phyloP scores from a whole-genome alignment of 1,140 invertebrate species.

The Drusus annulatus region DNA sequence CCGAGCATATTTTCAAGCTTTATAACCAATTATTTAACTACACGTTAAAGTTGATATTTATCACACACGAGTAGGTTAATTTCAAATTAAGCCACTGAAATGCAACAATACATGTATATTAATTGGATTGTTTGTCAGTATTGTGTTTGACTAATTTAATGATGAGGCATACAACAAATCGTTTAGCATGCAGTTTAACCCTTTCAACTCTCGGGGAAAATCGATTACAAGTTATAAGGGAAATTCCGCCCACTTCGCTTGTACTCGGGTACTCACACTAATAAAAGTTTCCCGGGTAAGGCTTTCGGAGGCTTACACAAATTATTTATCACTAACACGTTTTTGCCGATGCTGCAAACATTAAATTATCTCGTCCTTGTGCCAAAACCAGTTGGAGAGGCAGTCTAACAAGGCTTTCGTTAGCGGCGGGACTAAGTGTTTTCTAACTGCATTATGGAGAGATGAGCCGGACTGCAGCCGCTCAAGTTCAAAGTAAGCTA shows the following conservation, averaged over 20 bases:
- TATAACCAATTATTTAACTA: too few relatives aligned
- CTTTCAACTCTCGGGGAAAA: background rate
- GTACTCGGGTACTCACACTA: background rate
- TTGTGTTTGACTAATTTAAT: too few relatives aligned
- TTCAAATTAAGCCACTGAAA: too few relatives aligned
- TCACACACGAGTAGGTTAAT: too few relatives aligned
- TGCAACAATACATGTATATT: too few relatives aligned
- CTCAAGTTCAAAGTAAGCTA: too few relatives aligned
- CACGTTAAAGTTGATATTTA: too few relatives aligned
- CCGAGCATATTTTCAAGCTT: too few relatives aligned
- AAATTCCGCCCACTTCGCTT: background rate
- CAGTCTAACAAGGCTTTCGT: background rate
- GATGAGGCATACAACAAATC: too few relatives aligned
- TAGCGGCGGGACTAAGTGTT: slow-evolving; percentile 6
- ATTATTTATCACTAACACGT: slow-evolving; percentile 4
- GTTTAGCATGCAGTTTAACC: too few relatives aligned
- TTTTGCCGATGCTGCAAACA: slow-evolving; percentile 15
- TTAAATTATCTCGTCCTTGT: slow-evolving; percentile 1
- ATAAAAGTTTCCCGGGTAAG: background rate
- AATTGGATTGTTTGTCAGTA: too few relatives aligned
- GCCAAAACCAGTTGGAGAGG: background rate
- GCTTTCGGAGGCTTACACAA: slow-evolving; percentile 1
- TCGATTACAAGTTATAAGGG: background rate
- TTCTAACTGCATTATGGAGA: background rate
- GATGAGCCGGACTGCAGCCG: too few relatives aligned